Conservation (phyloP, 1,140 invertebrate genomes). For the Hestina assimilis region DNA sequence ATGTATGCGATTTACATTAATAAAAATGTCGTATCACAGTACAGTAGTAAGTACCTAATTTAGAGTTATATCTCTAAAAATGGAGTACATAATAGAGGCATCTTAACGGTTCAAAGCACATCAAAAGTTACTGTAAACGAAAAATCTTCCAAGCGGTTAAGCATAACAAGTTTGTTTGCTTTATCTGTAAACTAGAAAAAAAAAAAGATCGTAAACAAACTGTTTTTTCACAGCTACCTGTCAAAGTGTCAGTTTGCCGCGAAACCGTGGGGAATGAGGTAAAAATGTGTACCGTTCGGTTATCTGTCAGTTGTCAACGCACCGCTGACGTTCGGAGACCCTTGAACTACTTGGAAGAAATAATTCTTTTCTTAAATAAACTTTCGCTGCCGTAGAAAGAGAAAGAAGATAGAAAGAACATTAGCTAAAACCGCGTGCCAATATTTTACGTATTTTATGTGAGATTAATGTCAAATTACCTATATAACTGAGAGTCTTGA, state of each 20-base stretch:
- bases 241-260: conserved; percentile 21
- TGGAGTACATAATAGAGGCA: too few relatives aligned
- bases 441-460: too few relatives aligned
- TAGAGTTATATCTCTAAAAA: too few relatives aligned
- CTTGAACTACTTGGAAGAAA: conserved; percentile 7
- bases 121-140: not conserved
- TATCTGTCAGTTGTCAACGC: conserved; percentile 8
- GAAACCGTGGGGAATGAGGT: conserved; percentile 18
- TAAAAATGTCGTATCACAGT: too few relatives aligned
- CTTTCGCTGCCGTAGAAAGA: too few relatives aligned
- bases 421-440: too few relatives aligned
- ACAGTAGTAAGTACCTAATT: too few relatives aligned
- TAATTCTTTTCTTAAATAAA: not conserved
- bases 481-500: too few relatives aligned
- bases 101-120: not conserved
- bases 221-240: conserved; percentile 18
- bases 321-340: not conserved
- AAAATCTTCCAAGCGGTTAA: not conserved
- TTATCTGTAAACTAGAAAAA: conserved; percentile 1
- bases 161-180: not conserved
- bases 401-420: too few relatives aligned
- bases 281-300: conserved; percentile 11
- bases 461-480: too few relatives aligned
- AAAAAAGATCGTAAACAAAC: not conserved
- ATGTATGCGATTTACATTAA: too few relatives aligned